Conservation (phyloP, 2,797 vertebrate genomes). For the Coendou prehensilis region DNA sequence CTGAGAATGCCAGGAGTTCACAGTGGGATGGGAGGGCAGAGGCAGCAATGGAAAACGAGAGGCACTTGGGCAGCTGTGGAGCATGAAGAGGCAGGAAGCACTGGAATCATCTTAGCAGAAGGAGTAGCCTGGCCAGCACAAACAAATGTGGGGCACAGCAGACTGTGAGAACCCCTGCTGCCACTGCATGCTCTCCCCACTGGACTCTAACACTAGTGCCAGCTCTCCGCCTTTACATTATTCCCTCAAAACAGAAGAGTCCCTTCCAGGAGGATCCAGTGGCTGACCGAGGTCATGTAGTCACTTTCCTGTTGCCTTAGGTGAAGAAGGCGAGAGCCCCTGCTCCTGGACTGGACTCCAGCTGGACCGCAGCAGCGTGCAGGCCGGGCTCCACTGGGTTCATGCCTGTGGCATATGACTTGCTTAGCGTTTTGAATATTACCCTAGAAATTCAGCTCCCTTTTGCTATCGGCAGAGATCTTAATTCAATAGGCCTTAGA, state of each 20-base stretch:
- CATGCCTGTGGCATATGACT: not conserved
- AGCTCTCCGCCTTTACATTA: not conserved
- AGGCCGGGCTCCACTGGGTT: not conserved
- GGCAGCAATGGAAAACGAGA: not conserved
- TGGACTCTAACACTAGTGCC: not conserved
- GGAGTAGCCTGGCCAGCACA: not conserved
- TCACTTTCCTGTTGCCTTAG: not conserved
- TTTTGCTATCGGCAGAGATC: not conserved
- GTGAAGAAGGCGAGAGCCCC: not conserved
- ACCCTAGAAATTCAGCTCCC: not conserved
- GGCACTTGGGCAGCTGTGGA: not conserved
- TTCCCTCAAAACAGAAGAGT: not conserved
- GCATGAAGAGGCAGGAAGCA: not conserved
- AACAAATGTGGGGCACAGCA: not conserved
- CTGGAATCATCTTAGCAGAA: not conserved
- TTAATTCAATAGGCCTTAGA: not conserved
- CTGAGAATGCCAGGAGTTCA: not conserved
- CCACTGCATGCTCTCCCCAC: not conserved
- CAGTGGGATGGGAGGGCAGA: not conserved
- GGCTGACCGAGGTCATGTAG: not conserved
- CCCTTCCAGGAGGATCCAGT: not conserved
- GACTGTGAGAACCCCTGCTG: not conserved
- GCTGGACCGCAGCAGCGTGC: no score
- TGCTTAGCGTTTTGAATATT: not conserved
- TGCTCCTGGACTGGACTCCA: not conserved